Evolutionary conservation across 1,140 invertebrate species (phyloP).

Genomic region (Lepidurus arcticus): DNA sequence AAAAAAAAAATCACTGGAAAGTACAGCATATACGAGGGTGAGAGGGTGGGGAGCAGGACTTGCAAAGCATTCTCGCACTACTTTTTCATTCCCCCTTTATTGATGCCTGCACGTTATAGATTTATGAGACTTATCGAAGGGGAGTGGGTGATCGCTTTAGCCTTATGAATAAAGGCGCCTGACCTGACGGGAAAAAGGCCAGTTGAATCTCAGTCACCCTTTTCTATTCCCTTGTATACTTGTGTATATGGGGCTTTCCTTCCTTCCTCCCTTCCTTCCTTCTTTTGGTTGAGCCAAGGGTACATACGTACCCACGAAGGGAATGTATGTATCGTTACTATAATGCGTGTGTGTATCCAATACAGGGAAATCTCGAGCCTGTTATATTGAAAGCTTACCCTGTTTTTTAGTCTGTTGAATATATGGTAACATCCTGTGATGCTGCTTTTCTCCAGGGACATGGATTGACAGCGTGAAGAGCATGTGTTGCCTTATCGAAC

Average conservation of each 20-base stretch:
- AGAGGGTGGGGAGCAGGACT: too few relatives aligned
- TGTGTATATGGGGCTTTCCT: background rate
- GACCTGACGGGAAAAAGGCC: constrained; percentile 3
- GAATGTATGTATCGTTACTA: background rate
- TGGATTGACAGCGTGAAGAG: constrained; percentile 13
- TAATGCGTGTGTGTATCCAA: background rate
- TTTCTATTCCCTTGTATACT: background rate
- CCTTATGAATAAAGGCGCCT: constrained; percentile 8
- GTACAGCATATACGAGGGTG: too few relatives aligned
- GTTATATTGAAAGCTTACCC: constrained; percentile 4
- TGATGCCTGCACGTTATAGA: background rate
- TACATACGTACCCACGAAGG: background rate
- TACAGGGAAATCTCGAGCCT: background rate
- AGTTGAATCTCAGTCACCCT: constrained; percentile 8
- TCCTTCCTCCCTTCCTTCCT: background rate
- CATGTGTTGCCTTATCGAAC: constrained; percentile 21
- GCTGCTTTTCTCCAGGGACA: constrained; percentile 5
- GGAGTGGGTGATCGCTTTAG: constrained; percentile 10
- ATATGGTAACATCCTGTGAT: background rate
- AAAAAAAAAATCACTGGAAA: background rate
- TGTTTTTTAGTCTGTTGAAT: background rate
- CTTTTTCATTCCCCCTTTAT: background rate
- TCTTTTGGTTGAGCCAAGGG: background rate
- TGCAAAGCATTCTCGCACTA: background rate
- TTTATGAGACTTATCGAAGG: constrained; percentile 19